Conservation (phyloP, 2,888 invertebrate genomes). For the Tetragonisca angustula region DNA sequence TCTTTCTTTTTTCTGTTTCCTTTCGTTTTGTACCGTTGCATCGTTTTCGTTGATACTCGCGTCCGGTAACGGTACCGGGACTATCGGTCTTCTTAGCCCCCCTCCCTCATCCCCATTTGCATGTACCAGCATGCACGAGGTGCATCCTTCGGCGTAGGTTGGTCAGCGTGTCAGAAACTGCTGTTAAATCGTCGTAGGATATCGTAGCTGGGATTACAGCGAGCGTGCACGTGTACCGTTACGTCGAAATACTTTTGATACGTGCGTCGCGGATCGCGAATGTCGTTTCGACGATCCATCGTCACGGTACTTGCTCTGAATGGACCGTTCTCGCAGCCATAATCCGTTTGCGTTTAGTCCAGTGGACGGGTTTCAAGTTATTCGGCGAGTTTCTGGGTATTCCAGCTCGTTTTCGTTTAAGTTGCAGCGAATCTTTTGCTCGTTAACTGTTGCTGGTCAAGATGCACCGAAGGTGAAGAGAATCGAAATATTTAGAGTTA, state of each 20-base stretch:
- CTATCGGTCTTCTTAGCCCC: constrained; percentile 61
- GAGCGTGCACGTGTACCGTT: constrained; percentile 39
- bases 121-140: constrained; percentile 30
- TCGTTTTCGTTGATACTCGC: constrained; percentile 72
- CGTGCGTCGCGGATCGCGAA: constrained; percentile 17
- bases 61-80: constrained; percentile 72
- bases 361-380: constrained; percentile 7
- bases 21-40: constrained; percentile 71
- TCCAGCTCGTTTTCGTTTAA: neutral
- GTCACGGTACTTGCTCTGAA: constrained; percentile 33
- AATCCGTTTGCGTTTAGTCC: neutral
- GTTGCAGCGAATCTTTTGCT: no score
- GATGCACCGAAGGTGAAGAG: no score
- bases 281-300: constrained; percentile 16
- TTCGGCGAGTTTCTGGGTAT: constrained; percentile 1
- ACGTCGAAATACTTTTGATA: constrained; percentile 33
- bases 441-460: no score
- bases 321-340: neutral
- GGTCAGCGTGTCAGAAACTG: constrained; percentile 27
- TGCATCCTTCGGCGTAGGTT: constrained; percentile 18
- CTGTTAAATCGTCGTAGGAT: constrained; percentile 11
- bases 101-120: constrained; percentile 32
- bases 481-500: no score
- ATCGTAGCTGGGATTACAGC: constrained; percentile 23
- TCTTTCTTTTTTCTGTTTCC: constrained; percentile 45